Conservation (phyloP, 2,113 vertebrate species). For the Pithys albifrons region DNA sequence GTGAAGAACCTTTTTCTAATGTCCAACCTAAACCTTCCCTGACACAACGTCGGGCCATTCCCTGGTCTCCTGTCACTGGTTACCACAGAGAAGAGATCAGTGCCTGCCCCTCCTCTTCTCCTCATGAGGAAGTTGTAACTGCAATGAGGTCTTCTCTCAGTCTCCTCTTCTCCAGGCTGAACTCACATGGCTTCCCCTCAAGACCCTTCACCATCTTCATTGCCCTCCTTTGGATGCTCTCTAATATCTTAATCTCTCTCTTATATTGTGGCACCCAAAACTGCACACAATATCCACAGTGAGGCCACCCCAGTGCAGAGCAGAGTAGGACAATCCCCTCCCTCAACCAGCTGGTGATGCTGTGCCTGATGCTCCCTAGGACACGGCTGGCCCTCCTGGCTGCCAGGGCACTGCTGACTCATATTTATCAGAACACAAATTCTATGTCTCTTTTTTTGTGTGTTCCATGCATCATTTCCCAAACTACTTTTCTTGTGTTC, state of each 20-base stretch:
- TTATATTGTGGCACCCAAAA: not conserved
- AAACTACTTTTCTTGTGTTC: not conserved
- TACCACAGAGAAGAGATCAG: not conserved
- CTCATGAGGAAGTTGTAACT: not conserved
- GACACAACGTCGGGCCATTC: not conserved
- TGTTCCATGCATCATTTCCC: not conserved
- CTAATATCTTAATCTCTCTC: not conserved
- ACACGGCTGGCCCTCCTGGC: not conserved
- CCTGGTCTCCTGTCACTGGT: not conserved
- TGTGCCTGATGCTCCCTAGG: not conserved
- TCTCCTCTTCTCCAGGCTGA: not conserved
- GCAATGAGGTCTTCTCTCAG: not conserved
- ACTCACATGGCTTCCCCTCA: not conserved
- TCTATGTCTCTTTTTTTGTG: not conserved
- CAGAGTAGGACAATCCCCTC: not conserved
- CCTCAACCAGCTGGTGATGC: not conserved
- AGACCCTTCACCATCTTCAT: not conserved
- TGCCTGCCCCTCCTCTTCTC: not conserved
- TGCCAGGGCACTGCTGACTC: not conserved
- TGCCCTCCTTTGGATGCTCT: not conserved
- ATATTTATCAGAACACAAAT: conserved; percentile 16
- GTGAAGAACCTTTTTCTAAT: not conserved
- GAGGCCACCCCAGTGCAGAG: not conserved
- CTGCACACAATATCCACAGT: not conserved
- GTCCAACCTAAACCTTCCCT: not conserved